phyloP scores from a whole-genome alignment of 2,888 invertebrate genomes.

The Cephonodes hylas region DNA sequence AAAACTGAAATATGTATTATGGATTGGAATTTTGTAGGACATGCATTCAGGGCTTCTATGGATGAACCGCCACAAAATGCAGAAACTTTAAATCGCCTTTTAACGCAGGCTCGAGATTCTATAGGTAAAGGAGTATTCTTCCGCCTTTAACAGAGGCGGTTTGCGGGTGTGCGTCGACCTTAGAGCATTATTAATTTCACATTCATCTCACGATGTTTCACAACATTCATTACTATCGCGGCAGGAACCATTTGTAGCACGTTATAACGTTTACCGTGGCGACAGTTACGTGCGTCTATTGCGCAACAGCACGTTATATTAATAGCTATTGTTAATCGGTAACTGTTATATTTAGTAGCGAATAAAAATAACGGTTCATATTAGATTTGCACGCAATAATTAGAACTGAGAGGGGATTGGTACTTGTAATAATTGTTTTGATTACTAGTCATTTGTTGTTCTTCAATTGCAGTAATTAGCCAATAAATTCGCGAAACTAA shows the following conservation, averaged over 20 bases:
- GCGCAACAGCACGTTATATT: constrained; percentile 10
- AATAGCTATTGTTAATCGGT: constrained; percentile 14
- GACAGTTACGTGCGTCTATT: constrained; percentile 11
- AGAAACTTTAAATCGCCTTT: too few relatives aligned
- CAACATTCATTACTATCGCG: constrained; percentile 18
- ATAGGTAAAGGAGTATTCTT: too few relatives aligned
- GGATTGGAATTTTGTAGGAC: too few relatives aligned
- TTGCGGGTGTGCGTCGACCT: background rate
- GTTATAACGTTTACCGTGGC: constrained; percentile 16
- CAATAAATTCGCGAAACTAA: too few relatives aligned
- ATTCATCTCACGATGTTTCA: constrained; percentile 28
- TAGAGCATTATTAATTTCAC: constrained; percentile 25
- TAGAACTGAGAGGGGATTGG: background rate
- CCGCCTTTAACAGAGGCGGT: too few relatives aligned
- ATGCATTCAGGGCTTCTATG: too few relatives aligned
- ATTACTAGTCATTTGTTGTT: background rate
- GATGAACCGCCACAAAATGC: too few relatives aligned
- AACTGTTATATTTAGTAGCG: constrained; percentile 13
- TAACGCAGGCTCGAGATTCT: too few relatives aligned
- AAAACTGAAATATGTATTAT: too few relatives aligned
- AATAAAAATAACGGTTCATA: constrained; percentile 5
- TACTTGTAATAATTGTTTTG: background rate
- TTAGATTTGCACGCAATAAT: background rate
- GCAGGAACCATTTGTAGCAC: constrained; percentile 6
- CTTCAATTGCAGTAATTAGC: too few relatives aligned